Evolutionary conservation across 2,888 invertebrate species (phyloP).

Genomic region (Andrena flavipes): DNA sequence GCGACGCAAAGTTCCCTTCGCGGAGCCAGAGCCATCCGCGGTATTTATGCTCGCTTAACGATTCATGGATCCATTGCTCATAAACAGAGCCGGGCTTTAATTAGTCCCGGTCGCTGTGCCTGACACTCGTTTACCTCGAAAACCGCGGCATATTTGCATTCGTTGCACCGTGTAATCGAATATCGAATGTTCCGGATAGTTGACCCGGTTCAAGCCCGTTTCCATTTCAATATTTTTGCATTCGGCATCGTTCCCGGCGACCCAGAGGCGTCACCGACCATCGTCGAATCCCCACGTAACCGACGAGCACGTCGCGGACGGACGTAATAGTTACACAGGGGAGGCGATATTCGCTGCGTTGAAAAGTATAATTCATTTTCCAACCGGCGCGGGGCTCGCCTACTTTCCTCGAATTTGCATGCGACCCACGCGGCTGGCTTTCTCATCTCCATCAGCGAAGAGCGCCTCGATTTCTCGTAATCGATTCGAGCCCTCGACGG

Average conservation of each 20-base stretch:
- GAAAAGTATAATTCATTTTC: slow-evolving; percentile 30
- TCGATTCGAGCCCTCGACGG: slow-evolving; percentile 41
- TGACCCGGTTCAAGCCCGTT: slow-evolving; percentile 26
- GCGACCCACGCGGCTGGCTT: slow-evolving; percentile 31
- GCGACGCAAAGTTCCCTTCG: neutral
- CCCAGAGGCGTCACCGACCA: neutral
- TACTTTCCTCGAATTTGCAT: slow-evolving; percentile 34
- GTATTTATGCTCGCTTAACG: neutral
- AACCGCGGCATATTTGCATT: slow-evolving; percentile 46
- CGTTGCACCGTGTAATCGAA: slow-evolving; percentile 16
- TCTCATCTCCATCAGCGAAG: slow-evolving; percentile 22
- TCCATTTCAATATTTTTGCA: slow-evolving; percentile 42
- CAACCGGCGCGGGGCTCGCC: slow-evolving; percentile 20
- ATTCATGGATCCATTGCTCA: neutral
- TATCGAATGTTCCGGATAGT: slow-evolving; percentile 37
- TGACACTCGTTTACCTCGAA: slow-evolving; percentile 11
- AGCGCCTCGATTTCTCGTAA: slow-evolving; percentile 23
- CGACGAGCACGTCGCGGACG: neutral
- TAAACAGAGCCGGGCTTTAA: neutral
- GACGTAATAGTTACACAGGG: neutral
- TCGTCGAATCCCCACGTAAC: neutral
- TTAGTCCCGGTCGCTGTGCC: neutral
- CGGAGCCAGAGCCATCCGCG: neutral
- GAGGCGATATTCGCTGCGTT: neutral
- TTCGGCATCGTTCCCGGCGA: neutral